Base-by-base conservation (phyloP, 2,888 invertebrate species). In the Meloe dianella region DNA sequence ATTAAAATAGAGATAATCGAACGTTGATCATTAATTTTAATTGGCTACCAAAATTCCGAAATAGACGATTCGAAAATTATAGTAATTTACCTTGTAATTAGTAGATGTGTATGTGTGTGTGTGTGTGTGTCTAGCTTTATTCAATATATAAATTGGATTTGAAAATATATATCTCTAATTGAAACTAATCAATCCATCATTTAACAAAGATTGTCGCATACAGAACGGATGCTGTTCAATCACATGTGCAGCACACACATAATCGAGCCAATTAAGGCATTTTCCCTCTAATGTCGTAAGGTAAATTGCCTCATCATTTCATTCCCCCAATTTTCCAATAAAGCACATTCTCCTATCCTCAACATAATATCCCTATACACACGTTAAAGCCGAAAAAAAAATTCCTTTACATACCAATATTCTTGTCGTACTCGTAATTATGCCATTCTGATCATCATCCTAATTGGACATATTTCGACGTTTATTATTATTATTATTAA, bases 1-100 rank as follows among this genome's bases (percentile, higher is more conserved):
- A 47, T 47, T 47, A n/a, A 47, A 47, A 47, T 47, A 20, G 47
- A 47, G 76, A 20, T 76, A 78, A 78, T 78, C 75, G 78, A 78
- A 77, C 73, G 77, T 73, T 71, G 74, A 72, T 78, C 79, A 79
- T 78, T 79, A 79, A 78, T 78, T 79, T 78, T 79, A 79, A 79
- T 79, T 79, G 79, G 78, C 73, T 72, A 4, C 47, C 20, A 47
- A 74, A 78, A 67, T 63, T 63, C 63, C 56, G 56, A 51, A 66
- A 51, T 60, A 57, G 41, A 32, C 32, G 57, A 67, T 57, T 47
- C 56, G 41, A 22, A 60, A 78, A 77, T 78, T 77, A 78, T 73
- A 71, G 72, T 70, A 75, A 74, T 77, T 76, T 74, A 72, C 72
- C 67, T 70, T 76, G 77, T 78, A 77, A 78, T 78, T 78, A 78